Conservation (phyloP, 2,888 invertebrate species). For the Epistrophe eligans region DNA sequence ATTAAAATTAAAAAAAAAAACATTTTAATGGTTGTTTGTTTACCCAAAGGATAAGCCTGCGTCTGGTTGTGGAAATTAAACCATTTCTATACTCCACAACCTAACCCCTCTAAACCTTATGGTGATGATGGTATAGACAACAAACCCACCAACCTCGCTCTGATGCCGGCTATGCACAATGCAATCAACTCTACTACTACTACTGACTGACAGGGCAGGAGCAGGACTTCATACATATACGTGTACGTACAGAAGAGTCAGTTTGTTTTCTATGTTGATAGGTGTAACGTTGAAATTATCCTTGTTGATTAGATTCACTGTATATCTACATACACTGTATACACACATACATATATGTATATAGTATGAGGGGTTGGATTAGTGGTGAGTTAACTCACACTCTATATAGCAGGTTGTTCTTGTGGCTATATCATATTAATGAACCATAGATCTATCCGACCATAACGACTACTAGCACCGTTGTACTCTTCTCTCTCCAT, state of each 20-base stretch:
- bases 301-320: constrained; percentile 57
- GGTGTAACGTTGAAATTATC: constrained; percentile 70
- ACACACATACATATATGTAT: too few species aligned
- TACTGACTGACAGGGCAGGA: neutral
- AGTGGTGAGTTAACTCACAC: constrained; percentile 26
- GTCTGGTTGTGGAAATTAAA: constrained; percentile 74
- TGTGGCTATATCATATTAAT: constrained; percentile 45
- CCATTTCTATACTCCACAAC: constrained; percentile 19
- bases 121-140: constrained; percentile 36
- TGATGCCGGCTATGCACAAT: constrained; percentile 49
- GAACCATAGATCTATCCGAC: constrained; percentile 37
- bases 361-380: constrained; percentile 25
- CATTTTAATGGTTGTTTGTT: constrained; percentile 74
- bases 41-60: constrained; percentile 72
- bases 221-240: constrained; percentile 8
- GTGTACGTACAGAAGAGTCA: constrained; percentile 20
- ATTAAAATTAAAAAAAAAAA: constrained; percentile 29
- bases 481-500: neutral
- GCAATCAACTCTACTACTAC: constrained; percentile 60
- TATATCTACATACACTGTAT: too few species aligned
- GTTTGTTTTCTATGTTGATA: constrained; percentile 59
- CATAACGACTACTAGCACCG: constrained; percentile 41
- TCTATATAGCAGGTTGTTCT: constrained; percentile 7
- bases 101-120: neutral
- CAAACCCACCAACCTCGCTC: constrained; percentile 22